Evolutionary conservation across 2,797 vertebrate genomes (phyloP), one percentile per base, ranked within the genome.

Genomic region (Enteromius viviparus): DNA sequence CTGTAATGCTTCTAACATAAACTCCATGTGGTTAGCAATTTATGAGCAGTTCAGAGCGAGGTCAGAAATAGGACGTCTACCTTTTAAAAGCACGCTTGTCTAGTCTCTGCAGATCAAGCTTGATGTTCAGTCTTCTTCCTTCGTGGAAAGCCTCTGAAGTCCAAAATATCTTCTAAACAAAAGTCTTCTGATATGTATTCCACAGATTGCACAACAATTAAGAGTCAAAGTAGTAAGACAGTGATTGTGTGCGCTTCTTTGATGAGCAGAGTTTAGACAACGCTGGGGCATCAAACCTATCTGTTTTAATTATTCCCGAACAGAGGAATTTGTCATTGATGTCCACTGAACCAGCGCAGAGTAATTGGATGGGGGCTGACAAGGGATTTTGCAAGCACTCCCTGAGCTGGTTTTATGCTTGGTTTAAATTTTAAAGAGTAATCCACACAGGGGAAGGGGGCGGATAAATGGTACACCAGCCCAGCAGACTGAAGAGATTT

Each of bases 341-440:
- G 80, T 85, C 85, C 70, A 60, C 53, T 79, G 80, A 85, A 85
- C 76, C 85, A 34, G 76, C 6, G 6, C 80, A 62, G 80, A 64
- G 80, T 85, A 85, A 85, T 83, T 85, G 85, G 80, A 78, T 79
- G 80, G 69, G 69, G 81, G 76, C 72, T 79, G 85, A 82, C 51
- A 70, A 76, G 76, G 70, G 85, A 83, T 83, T 85, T 83, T 68
- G 58, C 71, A 68, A 79, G 80, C 42, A 79, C 76, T 83, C 85
- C 80, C 85, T 62, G 80, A 78, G 77, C 84, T 83, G 76, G 74
- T 85, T 85, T 85, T 83, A 85, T 85, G 85, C 85, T 82, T 83
- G 85, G 76, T 85, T 85, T 83, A 82, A 71, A 85, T 79, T 83
- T 85, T 85, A 85, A 85, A 79, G 80, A 83, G 85, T 85, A 83